Percentiles rank a stretch among this genome's conserved stretches.
These are phyloP conservation scores for Bettongia penicillata DNA, from an alignment of 2,113 vertebrate species.

Conservation along the genomic window DNA sequence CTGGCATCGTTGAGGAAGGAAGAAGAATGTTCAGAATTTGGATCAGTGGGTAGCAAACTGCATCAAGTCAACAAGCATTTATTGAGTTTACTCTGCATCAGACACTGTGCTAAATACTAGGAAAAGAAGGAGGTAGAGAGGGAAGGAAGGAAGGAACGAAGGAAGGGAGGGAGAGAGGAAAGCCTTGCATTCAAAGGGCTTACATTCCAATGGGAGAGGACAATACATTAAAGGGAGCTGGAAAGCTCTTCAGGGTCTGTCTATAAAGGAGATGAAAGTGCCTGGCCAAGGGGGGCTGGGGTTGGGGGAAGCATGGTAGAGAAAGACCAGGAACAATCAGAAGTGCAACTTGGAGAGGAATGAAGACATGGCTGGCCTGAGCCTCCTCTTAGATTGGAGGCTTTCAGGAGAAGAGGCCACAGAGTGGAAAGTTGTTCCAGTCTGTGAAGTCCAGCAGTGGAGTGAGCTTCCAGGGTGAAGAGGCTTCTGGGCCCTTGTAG, in stretches of 20 bases:
- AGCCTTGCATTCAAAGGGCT: background rate
- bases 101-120: background rate
- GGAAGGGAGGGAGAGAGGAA: background rate
- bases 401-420: too few species aligned
- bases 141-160: rapidly evolving
- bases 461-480: too few species aligned
- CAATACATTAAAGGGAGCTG: background rate
- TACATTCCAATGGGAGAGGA: background rate
- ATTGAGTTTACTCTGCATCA: background rate
- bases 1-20: background rate
- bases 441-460: too few species aligned
- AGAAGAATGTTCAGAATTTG: background rate
- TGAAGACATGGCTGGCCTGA: background rate
- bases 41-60: background rate
- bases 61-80: background rate
- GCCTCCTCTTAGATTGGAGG: too few species aligned
- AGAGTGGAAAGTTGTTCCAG: too few species aligned
- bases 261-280: background rate
- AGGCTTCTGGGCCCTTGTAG: too few species aligned
- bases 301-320: background rate
- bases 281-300: background rate
- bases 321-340: background rate
- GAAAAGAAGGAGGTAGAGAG: background rate
- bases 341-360: too few species aligned
- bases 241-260: too few species aligned